A percentile compares a stretch with the other conserved stretches of the same genome.
phyloP scores from a whole-genome alignment of 30 jellyfish, hydroid and myxozoan genomes.

The Cassiopea andromeda region DNA sequence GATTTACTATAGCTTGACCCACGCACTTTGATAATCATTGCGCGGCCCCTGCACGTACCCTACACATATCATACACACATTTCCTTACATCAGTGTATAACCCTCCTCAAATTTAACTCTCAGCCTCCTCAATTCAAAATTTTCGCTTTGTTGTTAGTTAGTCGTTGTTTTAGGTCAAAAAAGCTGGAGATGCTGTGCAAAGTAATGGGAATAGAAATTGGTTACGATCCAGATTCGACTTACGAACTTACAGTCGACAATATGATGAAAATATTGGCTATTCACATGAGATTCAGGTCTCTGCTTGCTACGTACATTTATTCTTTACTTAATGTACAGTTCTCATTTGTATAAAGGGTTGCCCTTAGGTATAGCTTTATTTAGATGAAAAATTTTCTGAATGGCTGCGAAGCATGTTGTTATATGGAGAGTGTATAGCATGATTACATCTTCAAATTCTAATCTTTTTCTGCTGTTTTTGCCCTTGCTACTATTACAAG shows the following conservation, averaged over 20 bases:
- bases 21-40: too few species aligned
- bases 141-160: too few species aligned
- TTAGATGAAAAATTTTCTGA: too few species aligned
- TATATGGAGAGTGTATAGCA: background rate
- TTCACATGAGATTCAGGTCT: slow-evolving; percentile 84
- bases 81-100: too few species aligned
- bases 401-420: background rate
- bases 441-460: background rate
- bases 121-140: too few species aligned
- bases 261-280: slow-evolving; percentile 79
- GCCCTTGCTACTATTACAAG: background rate
- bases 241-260: slow-evolving; percentile 80
- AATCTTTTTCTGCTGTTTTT: background rate
- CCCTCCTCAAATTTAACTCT: too few species aligned
- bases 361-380: too few species aligned
- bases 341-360: too few species aligned
- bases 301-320: background rate
- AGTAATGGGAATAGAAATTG: slow-evolving; percentile 72
- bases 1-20: too few species aligned
- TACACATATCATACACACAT: too few species aligned
- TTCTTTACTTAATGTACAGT: too few species aligned
- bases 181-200: slow-evolving; percentile 45
- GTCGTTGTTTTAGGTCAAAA: background rate
- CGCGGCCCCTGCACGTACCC: too few species aligned
- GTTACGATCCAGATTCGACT: slow-evolving; percentile 76